Base-by-base conservation (phyloP, 2,797 vertebrate species). In the Anabas testudineus region DNA sequence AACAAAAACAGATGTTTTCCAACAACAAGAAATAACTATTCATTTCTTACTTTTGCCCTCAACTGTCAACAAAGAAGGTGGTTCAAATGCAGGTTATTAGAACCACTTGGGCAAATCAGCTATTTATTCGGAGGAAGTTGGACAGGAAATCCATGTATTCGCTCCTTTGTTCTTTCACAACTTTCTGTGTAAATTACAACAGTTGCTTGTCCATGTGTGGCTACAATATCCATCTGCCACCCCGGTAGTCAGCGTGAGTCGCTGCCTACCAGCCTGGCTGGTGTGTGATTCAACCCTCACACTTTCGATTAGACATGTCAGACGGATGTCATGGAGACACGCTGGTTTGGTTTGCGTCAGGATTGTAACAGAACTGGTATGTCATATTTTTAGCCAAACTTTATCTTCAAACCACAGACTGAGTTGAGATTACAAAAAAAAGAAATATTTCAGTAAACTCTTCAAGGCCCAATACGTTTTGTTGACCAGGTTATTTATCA, bases 311-410 rank as follows among this genome's bases (percentile, higher is more conserved):
- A 59, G 59, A 75, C 18, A 2, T 72, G 78, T 66, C 67, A 79
- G 72, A 60, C 45, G 22, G 60, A 49, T 28, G 58, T 61, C 74
- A 61, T 69, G 70, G 55, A 80, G 62, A 74, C 59, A 1, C 42
- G 42, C 19, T 10, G 28, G 24, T 56, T 10, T 34, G 21, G 32
- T 5, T 10, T 24, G 26, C 39, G 55, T 48, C 71, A 67, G 48
- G 43, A 55, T 6, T 21, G 34, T 30, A 39, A 9, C 18, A 58
- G 22, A 46, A 19, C 10, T 41, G 66, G 7, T 41, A 37, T 7
- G 57, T 51, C 43, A 46, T 30, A 36, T 26, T 67, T 42, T 24
- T n/a, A n/a, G 15, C 5, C 54, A 24, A 3, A 28, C 2, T 18
- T 52, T 32, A 67, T 32, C 58, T 57, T 37, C 37, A 57, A 34